Evolutionary conservation across 2,113 vertebrate species (phyloP).

Genomic region (Felis catus): DNA sequence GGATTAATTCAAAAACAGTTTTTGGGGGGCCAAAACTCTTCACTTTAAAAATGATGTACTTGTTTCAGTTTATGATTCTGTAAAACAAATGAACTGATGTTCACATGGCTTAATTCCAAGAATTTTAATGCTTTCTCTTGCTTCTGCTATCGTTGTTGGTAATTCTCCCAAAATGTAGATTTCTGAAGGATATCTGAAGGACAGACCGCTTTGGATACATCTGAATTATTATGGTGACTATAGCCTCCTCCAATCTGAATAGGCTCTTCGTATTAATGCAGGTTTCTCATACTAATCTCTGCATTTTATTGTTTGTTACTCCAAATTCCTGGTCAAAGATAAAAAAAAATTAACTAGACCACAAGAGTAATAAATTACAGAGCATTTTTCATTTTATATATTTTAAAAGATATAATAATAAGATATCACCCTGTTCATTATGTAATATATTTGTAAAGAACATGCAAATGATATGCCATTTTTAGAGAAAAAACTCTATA

Average conservation of each 20-base stretch:
- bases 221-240: background rate
- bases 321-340: background rate
- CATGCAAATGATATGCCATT: background rate
- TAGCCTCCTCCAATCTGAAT: background rate
- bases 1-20: background rate
- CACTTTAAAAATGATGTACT: background rate
- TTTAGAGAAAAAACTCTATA: background rate
- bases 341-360: background rate
- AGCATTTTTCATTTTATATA: background rate
- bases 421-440: background rate
- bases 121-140: background rate
- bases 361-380: background rate
- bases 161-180: background rate
- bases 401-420: background rate
- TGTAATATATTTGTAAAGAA: background rate
- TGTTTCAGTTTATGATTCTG: background rate
- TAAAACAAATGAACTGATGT: constrained; percentile 22
- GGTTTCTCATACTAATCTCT: background rate
- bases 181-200: background rate
- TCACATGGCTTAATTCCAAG: constrained; percentile 15
- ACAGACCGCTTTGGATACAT: background rate
- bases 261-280: background rate
- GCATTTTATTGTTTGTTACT: background rate
- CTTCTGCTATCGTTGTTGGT: background rate
- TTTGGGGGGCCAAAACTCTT: background rate